Conservation (phyloP, 2,888 invertebrate species). For the Caenorhabditis doughertyi region DNA sequence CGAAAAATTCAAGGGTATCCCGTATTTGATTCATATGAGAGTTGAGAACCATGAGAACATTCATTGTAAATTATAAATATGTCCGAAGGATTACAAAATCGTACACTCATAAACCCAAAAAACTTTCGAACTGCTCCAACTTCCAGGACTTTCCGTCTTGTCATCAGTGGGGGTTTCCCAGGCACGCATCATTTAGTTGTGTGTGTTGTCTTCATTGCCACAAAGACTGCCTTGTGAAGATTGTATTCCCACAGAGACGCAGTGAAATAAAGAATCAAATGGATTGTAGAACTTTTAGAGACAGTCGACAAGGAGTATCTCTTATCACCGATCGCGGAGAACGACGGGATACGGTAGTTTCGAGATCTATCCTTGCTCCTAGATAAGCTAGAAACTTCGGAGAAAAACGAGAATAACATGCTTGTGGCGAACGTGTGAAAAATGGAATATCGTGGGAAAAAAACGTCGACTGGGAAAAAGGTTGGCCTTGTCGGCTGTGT, state of each 20-base stretch:
- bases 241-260: slow-evolving; percentile 57
- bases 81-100: too few species aligned
- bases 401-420: neutral
- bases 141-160: slow-evolving; percentile 10
- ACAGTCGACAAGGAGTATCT: neutral
- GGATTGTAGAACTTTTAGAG: slow-evolving; percentile 10
- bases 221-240: slow-evolving; percentile 1
- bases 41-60: too few species aligned
- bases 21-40: too few species aligned
- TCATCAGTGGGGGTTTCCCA: slow-evolving; percentile 49
- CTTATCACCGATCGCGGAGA: neutral
- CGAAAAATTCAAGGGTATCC: too few species aligned
- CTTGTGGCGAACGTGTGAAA: slow-evolving; percentile 17
- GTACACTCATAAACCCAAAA: too few species aligned
- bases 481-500: slow-evolving; percentile 58
- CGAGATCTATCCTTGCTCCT: neutral
- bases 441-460: slow-evolving; percentile 46
- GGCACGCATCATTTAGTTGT: slow-evolving; percentile 42
- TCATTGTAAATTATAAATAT: too few species aligned
- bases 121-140: slow-evolving; percentile 1
- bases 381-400: slow-evolving; percentile 4
- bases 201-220: slow-evolving; percentile 31
- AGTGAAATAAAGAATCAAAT: slow-evolving; percentile 29
- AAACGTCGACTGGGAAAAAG: slow-evolving; percentile 17
- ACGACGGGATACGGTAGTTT: slow-evolving; percentile 13